Base-by-base conservation (phyloP, 1,140 invertebrate species). In the Drosophila orena region DNA sequence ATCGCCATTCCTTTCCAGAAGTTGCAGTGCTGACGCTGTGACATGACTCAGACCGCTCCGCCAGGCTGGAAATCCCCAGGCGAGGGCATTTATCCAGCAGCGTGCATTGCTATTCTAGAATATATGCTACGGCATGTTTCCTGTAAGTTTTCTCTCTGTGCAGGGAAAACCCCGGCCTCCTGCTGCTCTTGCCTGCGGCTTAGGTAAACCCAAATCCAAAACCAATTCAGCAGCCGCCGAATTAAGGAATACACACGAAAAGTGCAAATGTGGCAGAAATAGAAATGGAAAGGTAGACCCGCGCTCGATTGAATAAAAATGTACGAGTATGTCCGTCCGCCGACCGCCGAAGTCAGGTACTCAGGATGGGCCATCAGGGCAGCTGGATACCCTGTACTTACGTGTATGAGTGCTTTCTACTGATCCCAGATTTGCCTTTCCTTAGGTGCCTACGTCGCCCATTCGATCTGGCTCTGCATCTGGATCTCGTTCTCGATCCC, bases 191-290 rank as follows among this genome's bases (percentile, higher is more conserved):
- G 17, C 50, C 47, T 17, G 27, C 12, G 47, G 27, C 15, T 34
- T 20, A 34, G n/a, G 47, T 52, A 52, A 35, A 52, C 30, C 49
- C 49, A 52, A 20, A 35, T 35, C 6, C 6, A 7, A 56, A 56
- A 55, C 11, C 22, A 55, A 55, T 55, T 55, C 53, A 55, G 15
- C 53, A 55, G 54, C 37, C 37, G n/a, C 30, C 22, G 15, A 42
- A 42, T 56, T 42, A 24, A 54, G 34, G 34, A 37, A 22, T 20
- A 56, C 22, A 42, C 22, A 56, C 17, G 10, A 44, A 44, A 56
- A 34, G 15, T 43, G 55, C 55, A 43, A 57, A 57, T 57, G 38
- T 30, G 38, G 38, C 54, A 44, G 54, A 57, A 17, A 50, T 50
- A 50, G 47, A 42, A 40, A 42, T 55, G 53, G 37, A 55, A 55